phyloP scores from a whole-genome alignment of 2,888 invertebrate species.

The Aphidius colemani region DNA sequence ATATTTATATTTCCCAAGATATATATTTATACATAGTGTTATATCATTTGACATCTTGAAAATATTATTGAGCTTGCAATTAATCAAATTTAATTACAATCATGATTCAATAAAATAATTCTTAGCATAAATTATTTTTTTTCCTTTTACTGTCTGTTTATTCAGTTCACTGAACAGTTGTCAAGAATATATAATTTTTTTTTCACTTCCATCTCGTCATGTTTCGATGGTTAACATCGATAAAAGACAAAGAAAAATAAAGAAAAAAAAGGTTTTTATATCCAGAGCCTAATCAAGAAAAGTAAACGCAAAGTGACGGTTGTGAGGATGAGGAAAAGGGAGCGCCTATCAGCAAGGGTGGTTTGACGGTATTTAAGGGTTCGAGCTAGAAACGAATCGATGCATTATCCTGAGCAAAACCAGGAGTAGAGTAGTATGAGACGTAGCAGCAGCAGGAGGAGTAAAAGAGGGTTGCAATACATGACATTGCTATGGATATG shows the following conservation, averaged over 20 bases:
- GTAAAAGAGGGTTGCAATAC: slow-evolving; percentile 8
- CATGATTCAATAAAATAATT: no score
- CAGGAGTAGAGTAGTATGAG: slow-evolving; percentile 16
- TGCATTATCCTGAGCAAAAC: slow-evolving; percentile 47
- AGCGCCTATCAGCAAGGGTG: slow-evolving; percentile 22
- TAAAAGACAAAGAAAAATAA: slow-evolving; percentile 6
- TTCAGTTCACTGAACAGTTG: no score
- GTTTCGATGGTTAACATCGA: slow-evolving; percentile 5
- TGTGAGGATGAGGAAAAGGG: slow-evolving; percentile 30
- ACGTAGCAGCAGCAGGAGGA: neutral
- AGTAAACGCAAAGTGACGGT: slow-evolving; percentile 55
- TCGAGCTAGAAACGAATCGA: slow-evolving; percentile 50
- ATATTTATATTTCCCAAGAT: slow-evolving; percentile 2
- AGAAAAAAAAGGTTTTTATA: slow-evolving; percentile 40
- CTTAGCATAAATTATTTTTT: no score
- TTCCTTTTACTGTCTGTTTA: no score
- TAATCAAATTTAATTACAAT: no score
- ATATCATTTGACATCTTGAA: no score
- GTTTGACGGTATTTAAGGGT: slow-evolving; percentile 37
- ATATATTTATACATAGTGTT: neutral
- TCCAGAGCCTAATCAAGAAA: slow-evolving; percentile 58
- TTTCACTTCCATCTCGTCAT: neutral
- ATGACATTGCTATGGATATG: neutral
- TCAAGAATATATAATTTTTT: neutral
- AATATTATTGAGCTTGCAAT: no score